phyloP scores from a whole-genome alignment of 2,888 invertebrate species.

The Hanleya hanleyi region DNA sequence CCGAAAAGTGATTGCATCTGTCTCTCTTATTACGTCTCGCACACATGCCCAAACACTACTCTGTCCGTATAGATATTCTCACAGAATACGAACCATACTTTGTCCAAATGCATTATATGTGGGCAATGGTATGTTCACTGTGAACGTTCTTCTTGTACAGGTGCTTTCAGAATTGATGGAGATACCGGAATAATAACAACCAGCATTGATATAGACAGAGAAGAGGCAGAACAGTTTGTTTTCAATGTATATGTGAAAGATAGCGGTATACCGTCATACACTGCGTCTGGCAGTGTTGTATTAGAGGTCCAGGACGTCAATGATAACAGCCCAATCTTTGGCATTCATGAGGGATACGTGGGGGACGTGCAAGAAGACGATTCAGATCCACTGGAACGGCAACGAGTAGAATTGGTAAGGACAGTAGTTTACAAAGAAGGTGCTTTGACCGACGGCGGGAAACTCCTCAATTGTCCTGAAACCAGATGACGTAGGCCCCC shows the following conservation, averaged over 20 bases:
- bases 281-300: slow-evolving; percentile 24
- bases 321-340: slow-evolving; percentile 39
- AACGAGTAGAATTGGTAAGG: slow-evolving; percentile 34
- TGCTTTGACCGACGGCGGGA: no score
- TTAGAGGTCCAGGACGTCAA: slow-evolving; percentile 36
- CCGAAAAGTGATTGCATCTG: no score
- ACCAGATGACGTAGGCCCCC: no score
- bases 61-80: no score
- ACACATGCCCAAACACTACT: no score
- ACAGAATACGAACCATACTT: no score
- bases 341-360: slow-evolving; percentile 17
- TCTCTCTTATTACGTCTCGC: no score
- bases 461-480: no score
- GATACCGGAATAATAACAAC: slow-evolving; percentile 1
- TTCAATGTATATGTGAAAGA: slow-evolving; percentile 20
- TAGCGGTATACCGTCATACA: slow-evolving; percentile 20
- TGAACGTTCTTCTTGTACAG: neutral
- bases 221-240: neutral
- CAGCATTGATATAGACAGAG: neutral
- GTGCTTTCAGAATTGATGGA: neutral
- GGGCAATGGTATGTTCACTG: neutral
- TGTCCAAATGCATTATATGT: no score
- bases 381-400: slow-evolving; percentile 12
- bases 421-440: neutral
- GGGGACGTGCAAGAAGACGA: slow-evolving; percentile 37